phyloP scores from a whole-genome alignment of 2,113 vertebrate genomes.

The Genyomyrus donnyi region DNA sequence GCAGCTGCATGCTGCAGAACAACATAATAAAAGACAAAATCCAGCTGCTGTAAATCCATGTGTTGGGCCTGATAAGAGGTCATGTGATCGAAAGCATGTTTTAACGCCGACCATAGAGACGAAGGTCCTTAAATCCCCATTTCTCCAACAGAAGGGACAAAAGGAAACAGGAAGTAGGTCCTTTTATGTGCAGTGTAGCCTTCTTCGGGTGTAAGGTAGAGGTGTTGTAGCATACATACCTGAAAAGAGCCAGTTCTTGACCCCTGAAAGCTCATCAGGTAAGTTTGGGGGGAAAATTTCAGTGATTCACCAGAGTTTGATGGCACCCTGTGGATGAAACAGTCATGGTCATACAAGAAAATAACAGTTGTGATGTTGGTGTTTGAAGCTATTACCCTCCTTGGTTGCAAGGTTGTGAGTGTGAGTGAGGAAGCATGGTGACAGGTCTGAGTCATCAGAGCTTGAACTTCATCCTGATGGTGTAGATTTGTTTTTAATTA shows the following conservation, averaged over 20 bases:
- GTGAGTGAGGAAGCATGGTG: neutral
- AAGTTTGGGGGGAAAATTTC: constrained; percentile 18
- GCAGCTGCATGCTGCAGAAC: neutral
- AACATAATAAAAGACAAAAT: neutral
- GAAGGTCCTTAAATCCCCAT: neutral
- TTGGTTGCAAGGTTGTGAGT: too few species aligned
- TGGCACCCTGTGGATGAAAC: neutral
- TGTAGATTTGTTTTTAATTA: neutral
- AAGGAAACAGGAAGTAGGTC: neutral
- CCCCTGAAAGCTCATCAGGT: constrained; percentile 33
- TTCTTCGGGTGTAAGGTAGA: neutral
- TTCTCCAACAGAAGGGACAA: neutral
- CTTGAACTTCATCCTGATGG: neutral
- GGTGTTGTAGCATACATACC: constrained; percentile 22
- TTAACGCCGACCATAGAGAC: neutral
- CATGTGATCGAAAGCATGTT: neutral
- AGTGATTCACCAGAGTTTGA: neutral
- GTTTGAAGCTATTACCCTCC: neutral
- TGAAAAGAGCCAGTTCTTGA: constrained; percentile 46
- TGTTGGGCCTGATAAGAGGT: neutral
- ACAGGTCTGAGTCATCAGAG: neutral
- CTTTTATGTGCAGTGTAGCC: neutral
- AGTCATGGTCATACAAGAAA: neutral
- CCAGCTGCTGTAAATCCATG: neutral
- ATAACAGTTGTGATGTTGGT: neutral